Conservation (phyloP, 2,113 vertebrate genomes). For the Leptosomus discolor region DNA sequence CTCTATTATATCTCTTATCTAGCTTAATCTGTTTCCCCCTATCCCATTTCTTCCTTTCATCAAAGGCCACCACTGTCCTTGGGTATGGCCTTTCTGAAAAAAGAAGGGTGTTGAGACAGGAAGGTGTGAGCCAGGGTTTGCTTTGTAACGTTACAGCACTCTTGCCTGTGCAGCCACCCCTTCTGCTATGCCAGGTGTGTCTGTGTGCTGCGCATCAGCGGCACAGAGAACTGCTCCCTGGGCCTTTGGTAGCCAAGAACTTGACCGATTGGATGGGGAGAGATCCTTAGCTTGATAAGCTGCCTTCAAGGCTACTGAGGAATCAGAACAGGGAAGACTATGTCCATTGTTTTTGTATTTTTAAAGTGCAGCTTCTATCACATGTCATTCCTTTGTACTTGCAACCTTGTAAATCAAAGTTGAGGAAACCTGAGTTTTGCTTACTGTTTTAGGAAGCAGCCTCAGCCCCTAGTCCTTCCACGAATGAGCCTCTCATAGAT, state of each 20-base stretch:
- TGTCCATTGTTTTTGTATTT: neutral
- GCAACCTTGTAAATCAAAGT: neutral
- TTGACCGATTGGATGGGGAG: neutral
- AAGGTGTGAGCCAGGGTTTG: neutral
- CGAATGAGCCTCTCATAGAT: constrained; percentile 84
- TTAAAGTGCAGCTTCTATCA: neutral
- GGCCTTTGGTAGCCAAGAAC: neutral
- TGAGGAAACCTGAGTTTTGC: neutral
- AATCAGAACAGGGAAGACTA: neutral
- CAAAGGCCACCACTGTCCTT: neutral
- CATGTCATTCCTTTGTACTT: neutral
- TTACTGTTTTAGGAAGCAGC: constrained; percentile 83
- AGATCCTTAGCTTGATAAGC: neutral
- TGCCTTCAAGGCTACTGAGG: neutral
- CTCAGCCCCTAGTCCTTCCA: constrained; percentile 87
- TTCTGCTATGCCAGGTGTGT: neutral
- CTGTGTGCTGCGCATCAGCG: neutral
- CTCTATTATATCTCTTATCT: neutral
- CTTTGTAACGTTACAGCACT: neutral
- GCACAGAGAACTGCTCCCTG: neutral
- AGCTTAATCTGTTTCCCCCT: neutral
- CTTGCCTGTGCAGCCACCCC: neutral
- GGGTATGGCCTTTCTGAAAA: neutral
- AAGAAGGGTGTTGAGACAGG: neutral
- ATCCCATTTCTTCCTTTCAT: neutral